Percentiles rank a stretch among this genome's conserved stretches.
Conservation (phyloP, 92 coral and sea anemone genomes). For the Blastomussa wellsi region DNA sequence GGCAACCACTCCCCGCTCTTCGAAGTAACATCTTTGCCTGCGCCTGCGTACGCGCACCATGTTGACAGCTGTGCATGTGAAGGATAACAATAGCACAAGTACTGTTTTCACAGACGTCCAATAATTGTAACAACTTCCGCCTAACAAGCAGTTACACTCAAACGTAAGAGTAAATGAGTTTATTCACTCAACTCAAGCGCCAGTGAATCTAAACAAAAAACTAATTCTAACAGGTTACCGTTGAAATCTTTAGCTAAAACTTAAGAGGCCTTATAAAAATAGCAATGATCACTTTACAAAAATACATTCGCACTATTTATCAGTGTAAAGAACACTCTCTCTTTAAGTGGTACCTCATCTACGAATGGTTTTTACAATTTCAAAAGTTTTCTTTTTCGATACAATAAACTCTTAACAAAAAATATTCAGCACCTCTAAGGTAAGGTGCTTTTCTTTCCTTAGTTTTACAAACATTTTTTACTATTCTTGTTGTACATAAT, state of each 20-base stretch:
- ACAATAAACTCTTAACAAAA: slow-evolving; percentile 22
- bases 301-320: background rate
- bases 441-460: background rate
- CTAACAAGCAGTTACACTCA: background rate
- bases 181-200: slow-evolving; percentile 26
- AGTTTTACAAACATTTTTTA: slow-evolving; percentile 8
- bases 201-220: slow-evolving; percentile 20
- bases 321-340: background rate
- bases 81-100: too few relatives aligned
- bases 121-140: too few relatives aligned
- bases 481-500: slow-evolving; percentile 12
- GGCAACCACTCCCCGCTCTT: too few relatives aligned
- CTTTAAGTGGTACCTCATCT: background rate
- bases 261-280: slow-evolving; percentile 22
- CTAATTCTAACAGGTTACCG: background rate
- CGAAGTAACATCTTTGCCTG: too few relatives aligned
- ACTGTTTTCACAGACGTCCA: too few relatives aligned
- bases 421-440: background rate
- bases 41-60: too few relatives aligned
- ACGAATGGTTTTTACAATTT: slow-evolving; percentile 19
- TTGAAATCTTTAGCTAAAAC: background rate
- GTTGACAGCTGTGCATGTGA: too few relatives aligned
- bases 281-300: slow-evolving; percentile 11
- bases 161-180: slow-evolving; percentile 17
- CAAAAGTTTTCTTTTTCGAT: background rate